Base-by-base conservation (phyloP, 2,113 vertebrate genomes). In the Struthidea cinerea region DNA sequence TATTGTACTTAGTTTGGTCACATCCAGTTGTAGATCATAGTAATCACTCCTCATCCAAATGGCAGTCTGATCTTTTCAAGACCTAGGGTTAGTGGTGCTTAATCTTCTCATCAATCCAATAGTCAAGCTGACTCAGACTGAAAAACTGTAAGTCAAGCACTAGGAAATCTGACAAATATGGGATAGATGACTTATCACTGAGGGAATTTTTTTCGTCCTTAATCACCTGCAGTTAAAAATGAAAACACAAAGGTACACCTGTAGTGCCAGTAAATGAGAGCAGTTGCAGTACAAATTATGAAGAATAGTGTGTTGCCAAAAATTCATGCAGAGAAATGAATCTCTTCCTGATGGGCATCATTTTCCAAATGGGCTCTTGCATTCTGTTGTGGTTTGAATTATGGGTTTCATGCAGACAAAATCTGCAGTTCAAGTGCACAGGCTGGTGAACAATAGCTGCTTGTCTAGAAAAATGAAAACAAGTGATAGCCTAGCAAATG, bases 391-490 rank as follows among this genome's bases (percentile, higher is more conserved):
- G 61, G 56, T 90, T 92, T 97, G 92, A 96, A 92, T 97, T 89
- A 96, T 90, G 93, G 71, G 78, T 94, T 96, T 91, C 91, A 91
- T 69, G 91, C 75, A 88, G 95, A 93, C 59, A 83, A 63, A 86
- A 93, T 94, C 94, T 94, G 94, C 71, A 88, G 57, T 91, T 91
- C 84, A 93, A 93, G 64, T 90, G 81, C 78, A 90, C 1, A 27
- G 84, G 70, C 59, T 93, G 79, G 70, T 94, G 95, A 96, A 90
- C 90, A 95, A 91, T 94, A 96, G 90, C 71, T 93, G 77, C 37
- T 87, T 96, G 75, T 90, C 85, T 91, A 84, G 78, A 96, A 91
- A 95, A 94, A 94, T 74, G 59, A 90, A 96, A 97, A 90, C 90
- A 96, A 91, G 87, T 88, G 70, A 88, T 80, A 91, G 63, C 19